phyloP scores from a whole-genome alignment of 2,113 vertebrate species.

The Abramis brama region DNA sequence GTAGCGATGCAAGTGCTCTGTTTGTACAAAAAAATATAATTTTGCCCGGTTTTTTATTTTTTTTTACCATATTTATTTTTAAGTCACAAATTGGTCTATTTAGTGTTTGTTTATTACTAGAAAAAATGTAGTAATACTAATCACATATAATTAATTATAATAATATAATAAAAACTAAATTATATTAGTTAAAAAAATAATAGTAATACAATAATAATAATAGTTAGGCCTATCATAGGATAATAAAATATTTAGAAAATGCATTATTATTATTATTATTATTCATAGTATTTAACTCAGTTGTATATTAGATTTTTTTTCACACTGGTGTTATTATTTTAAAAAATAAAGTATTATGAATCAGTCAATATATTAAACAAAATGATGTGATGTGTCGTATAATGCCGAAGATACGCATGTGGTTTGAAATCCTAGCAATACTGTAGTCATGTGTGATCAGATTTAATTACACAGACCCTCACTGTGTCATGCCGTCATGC shows the following conservation, averaged over 20 bases:
- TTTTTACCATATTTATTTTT: neutral
- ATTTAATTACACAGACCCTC: slow-evolving; percentile 7
- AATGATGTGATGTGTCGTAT: neutral
- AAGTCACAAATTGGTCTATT: neutral
- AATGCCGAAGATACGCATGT: neutral
- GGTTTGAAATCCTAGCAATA: neutral
- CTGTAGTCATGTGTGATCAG: neutral
- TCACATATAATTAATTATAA: no score
- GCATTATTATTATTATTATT: neutral
- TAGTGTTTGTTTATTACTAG: neutral
- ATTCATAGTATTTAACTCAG: neutral
- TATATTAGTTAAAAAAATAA: no score
- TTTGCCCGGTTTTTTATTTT: no score
- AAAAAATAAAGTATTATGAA: neutral
- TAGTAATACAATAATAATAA: neutral
- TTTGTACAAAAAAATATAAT: no score
- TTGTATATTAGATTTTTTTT: neutral
- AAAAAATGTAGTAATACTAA: neutral
- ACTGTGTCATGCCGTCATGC: neutral
- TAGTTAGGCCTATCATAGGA: neutral
- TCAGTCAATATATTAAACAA: neutral
- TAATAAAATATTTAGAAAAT: neutral
- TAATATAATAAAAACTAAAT: neutral
- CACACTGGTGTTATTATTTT: neutral
- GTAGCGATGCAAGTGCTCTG: no score